Evolutionary conservation across 2,113 vertebrate genomes (phyloP), one percentile per base, ranked within the genome.

Genomic region (Sarotherodon lohbergeri): DNA sequence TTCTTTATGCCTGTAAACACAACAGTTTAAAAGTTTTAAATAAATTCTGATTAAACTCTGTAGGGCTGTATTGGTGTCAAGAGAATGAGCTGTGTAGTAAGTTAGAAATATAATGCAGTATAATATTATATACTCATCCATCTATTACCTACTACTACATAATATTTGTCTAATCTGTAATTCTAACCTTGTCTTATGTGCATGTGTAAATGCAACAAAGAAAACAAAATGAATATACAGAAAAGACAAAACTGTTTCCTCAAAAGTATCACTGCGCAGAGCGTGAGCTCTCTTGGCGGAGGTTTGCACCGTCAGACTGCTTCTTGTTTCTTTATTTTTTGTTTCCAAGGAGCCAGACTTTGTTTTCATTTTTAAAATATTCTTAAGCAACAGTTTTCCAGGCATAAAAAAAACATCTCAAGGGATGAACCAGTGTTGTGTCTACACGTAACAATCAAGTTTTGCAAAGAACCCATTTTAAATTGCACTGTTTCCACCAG

Each of bases 61-160:
- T 2, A 27, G 55, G 12, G 22, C 9, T 54, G 50, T 54, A 52
- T 52, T 52, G 9, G 9, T 52, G 50, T 10, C 11, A 56, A 56
- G 1, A 27, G 22, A 57, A 14, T 1, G 4, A 27, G 55, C 22
- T 27, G 22, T 24, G 22, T 24, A 57, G 55, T 2, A 27, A 57
- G 22, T 57, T 57, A 7, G 56, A 5, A 59, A 59, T 59, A 29
- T 29, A 29, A 59, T 16, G 56, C 56, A 16, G 56, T 29, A 9
- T 0, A 59, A 29, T 59, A 59, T 29, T 0, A 29, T 29, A 59
- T 0, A 59, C 56, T 29, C 27, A 59, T 16, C 7, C 57, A 59
- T 59, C 57, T 61, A 4, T 61, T 10, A 34, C 5, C 29, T 19
- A 0, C 57, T 17, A 1, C 57, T 34, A 61, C 29, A 4, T 61